Percentiles rank a stretch among this genome's conserved stretches.
Conservation (phyloP, 2,888 invertebrate species). For the Hololepta plana region DNA sequence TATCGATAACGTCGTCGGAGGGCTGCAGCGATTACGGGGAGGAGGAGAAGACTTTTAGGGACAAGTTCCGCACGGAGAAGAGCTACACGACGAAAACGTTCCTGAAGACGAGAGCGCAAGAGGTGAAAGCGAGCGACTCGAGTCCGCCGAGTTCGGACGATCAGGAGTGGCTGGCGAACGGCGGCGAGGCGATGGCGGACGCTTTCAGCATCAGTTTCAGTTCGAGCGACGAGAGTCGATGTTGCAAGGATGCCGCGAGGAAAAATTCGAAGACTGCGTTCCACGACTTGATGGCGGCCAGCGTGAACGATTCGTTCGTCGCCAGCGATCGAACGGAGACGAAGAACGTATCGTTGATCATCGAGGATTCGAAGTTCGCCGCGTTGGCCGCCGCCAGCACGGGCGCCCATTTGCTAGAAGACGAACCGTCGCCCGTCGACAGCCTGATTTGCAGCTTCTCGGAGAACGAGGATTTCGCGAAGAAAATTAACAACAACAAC, state of each 20-base stretch:
- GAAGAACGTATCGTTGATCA: constrained; percentile 40
- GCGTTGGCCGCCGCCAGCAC: constrained; percentile 50
- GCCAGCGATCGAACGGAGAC: no score
- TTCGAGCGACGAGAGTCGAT: constrained; percentile 36
- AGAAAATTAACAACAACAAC: constrained; percentile 27
- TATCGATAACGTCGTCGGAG: constrained; percentile 22
- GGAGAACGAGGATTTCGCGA: constrained; percentile 32
- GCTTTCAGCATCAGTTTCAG: constrained; percentile 33
- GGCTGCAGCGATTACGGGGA: constrained; percentile 24
- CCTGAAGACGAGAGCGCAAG: no score
- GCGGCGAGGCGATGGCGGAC: constrained; percentile 50
- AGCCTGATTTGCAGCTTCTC: constrained; percentile 53
- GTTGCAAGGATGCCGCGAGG: no score
- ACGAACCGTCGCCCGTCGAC: constrained; percentile 70
- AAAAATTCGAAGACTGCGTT: no score
- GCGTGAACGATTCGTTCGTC: neutral
- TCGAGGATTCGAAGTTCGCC: constrained; percentile 60
- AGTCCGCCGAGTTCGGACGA: constrained; percentile 33
- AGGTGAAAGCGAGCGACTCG: constrained; percentile 12
- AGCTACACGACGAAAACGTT: constrained; percentile 20
- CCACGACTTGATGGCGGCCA: neutral
- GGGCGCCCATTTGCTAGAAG: constrained; percentile 51
- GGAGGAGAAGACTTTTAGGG: constrained; percentile 36
- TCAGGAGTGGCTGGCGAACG: constrained; percentile 32
- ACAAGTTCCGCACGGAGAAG: constrained; percentile 45